These are phyloP conservation scores for Ellobius talpinus DNA, from an alignment of 2,113 vertebrate species.

Conservation along the genomic window DNA sequence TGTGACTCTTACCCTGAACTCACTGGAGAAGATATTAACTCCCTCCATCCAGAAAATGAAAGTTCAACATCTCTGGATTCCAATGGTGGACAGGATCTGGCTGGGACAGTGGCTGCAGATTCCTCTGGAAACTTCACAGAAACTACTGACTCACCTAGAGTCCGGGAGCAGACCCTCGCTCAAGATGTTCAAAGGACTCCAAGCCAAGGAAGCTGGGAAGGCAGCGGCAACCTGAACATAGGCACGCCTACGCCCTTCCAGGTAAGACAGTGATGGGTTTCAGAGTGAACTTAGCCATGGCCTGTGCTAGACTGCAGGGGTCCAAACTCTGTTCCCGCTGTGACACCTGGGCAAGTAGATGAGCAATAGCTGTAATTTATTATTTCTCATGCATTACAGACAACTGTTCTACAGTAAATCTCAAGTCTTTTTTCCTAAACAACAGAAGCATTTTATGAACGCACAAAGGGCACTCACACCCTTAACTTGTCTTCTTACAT, in stretches of 20 bases:
- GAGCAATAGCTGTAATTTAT: neutral
- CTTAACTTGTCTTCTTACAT: neutral
- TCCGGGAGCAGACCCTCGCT: slow-evolving; percentile 55
- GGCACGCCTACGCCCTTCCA: slow-evolving; percentile 74
- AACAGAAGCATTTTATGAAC: neutral
- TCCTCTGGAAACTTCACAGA: slow-evolving; percentile 71
- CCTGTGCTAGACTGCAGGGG: neutral
- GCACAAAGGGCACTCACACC: too few relatives aligned
- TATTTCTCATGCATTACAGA: neutral
- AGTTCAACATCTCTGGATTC: slow-evolving; percentile 71
- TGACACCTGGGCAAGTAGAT: neutral
- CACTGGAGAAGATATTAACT: slow-evolving; percentile 78
- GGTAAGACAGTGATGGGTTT: slow-evolving; percentile 75
- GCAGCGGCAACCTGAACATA: slow-evolving; percentile 25
- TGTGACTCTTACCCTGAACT: slow-evolving; percentile 85
- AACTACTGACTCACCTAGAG: slow-evolving; percentile 62
- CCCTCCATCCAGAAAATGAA: slow-evolving; percentile 78
- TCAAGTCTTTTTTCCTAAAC: neutral
- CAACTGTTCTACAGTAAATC: slow-evolving; percentile 7
- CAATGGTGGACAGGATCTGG: slow-evolving; percentile 74
- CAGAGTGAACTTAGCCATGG: accelerated
- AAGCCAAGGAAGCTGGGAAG: slow-evolving; percentile 52
- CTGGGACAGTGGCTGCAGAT: slow-evolving; percentile 60
- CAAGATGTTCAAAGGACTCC: slow-evolving; percentile 5
- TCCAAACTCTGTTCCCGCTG: neutral